phyloP scores from a whole-genome alignment of 1,140 invertebrate species.

The Tachypleus tridentatus region DNA sequence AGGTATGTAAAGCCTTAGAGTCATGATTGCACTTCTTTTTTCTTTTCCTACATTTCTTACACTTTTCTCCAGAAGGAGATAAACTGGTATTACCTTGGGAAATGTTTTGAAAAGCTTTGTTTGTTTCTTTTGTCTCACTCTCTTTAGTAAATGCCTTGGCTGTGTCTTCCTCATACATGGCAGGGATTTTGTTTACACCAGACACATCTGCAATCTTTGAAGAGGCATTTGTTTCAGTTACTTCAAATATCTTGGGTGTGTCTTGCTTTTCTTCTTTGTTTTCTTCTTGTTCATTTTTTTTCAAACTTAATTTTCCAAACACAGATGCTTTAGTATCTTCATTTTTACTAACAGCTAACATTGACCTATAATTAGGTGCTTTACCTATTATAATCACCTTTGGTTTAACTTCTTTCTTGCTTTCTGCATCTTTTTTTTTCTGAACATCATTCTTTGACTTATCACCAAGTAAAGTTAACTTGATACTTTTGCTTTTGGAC shows the following conservation, averaged over 20 bases:
- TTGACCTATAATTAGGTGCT: neutral
- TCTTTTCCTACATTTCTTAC: too few relatives aligned
- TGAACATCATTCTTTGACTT: neutral
- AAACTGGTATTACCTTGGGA: too few relatives aligned
- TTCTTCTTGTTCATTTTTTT: neutral
- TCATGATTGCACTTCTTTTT: too few relatives aligned
- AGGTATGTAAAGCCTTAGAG: too few relatives aligned
- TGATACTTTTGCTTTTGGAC: neutral
- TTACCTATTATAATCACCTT: neutral
- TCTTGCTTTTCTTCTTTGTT: neutral
- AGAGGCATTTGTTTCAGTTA: too few relatives aligned
- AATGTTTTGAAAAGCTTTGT: too few relatives aligned
- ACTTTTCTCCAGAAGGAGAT: too few relatives aligned
- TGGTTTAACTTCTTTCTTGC: neutral
- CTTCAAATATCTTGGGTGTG: neutral
- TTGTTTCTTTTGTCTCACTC: too few relatives aligned
- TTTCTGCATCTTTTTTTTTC: neutral
- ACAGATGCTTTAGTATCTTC: neutral
- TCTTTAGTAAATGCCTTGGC: too few relatives aligned
- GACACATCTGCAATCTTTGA: too few relatives aligned
- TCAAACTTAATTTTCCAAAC: conserved; percentile 1
- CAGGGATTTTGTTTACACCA: too few relatives aligned
- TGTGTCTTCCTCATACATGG: too few relatives aligned
- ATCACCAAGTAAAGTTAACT: neutral
- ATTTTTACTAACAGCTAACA: neutral